A percentile compares a stretch with the other conserved stretches of the same genome.
Evolutionary conservation across 2,113 vertebrate genomes (phyloP).

Genomic region (Brienomyrus longianalis): DNA sequence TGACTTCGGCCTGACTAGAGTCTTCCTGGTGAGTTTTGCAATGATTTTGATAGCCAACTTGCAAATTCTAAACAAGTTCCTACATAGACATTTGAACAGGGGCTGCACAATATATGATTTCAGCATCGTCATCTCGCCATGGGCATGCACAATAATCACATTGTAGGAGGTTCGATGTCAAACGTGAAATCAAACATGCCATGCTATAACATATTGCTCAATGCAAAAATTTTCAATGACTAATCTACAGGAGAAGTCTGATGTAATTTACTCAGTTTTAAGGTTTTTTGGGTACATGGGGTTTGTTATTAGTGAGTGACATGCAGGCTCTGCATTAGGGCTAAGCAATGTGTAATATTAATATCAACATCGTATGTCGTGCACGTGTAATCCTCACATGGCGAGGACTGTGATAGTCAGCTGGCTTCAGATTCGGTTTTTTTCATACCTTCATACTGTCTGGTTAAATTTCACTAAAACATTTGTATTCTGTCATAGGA

Average conservation of each 20-base stretch:
- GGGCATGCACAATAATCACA: background rate
- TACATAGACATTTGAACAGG: background rate
- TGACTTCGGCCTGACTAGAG: slow-evolving; percentile 89
- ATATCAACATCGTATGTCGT: background rate
- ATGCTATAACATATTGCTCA: too few species aligned
- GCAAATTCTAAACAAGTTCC: background rate
- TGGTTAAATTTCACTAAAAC: background rate
- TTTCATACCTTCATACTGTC: background rate
- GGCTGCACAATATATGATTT: background rate
- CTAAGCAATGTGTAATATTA: background rate
- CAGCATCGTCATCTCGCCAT: background rate
- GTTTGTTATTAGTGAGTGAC: background rate
- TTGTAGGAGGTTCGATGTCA: too few species aligned
- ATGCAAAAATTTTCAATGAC: too few species aligned
- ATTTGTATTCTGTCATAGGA: background rate
- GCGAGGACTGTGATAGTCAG: background rate
- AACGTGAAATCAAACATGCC: too few species aligned
- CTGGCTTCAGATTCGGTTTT: background rate
- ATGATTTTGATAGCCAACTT: background rate
- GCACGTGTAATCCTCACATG: background rate
- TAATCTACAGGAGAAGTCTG: too few species aligned
- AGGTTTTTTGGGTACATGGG: too few species aligned
- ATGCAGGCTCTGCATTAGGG: background rate
- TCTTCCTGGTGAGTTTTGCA: slow-evolving; percentile 73
- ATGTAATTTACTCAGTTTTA: too few species aligned